phyloP scores from a whole-genome alignment of 2,888 invertebrate species.

The Trissolcus japonicus region DNA sequence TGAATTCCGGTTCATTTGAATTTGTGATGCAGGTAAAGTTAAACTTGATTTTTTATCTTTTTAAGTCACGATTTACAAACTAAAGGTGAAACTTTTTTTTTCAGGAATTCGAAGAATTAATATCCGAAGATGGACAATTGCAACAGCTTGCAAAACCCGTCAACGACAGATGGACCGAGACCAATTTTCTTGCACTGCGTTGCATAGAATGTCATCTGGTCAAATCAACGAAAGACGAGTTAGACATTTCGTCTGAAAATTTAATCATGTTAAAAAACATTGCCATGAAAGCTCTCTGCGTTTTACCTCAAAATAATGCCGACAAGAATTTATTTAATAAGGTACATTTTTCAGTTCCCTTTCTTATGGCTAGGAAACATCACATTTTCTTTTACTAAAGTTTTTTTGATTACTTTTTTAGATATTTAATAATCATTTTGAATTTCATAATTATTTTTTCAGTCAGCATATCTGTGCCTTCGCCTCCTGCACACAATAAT shows the following conservation, averaged over 20 bases:
- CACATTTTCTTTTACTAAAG: not conserved
- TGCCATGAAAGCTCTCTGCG: constrained; percentile 58
- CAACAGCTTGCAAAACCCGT: constrained; percentile 58
- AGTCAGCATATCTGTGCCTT: constrained; percentile 66
- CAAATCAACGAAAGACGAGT: constrained; percentile 58
- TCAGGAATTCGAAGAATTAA: constrained; percentile 64
- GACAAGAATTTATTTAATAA: constrained; percentile 62
- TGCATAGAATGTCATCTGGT: constrained; percentile 68
- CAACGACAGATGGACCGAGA: constrained; percentile 63
- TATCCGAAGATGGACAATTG: constrained; percentile 62
- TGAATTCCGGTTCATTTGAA: constrained; percentile 62
- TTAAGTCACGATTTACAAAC: not conserved
- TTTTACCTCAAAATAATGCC: constrained; percentile 51
- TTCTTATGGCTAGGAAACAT: not conserved
- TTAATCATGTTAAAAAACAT: constrained; percentile 61
- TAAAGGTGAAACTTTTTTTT: constrained; percentile 17
- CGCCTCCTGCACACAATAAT: constrained; percentile 63
- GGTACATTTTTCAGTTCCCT: constrained; percentile 33
- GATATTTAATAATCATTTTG: not conserved
- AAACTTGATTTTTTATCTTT: not conserved
- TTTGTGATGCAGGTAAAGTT: constrained; percentile 62
- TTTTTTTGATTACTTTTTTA: not conserved
- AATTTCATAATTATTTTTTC: constrained; percentile 30
- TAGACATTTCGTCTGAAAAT: constrained; percentile 60
- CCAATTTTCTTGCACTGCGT: constrained; percentile 63